phyloP scores from a whole-genome alignment of 2,888 invertebrate genomes.

The Scaptomyza flava region DNA sequence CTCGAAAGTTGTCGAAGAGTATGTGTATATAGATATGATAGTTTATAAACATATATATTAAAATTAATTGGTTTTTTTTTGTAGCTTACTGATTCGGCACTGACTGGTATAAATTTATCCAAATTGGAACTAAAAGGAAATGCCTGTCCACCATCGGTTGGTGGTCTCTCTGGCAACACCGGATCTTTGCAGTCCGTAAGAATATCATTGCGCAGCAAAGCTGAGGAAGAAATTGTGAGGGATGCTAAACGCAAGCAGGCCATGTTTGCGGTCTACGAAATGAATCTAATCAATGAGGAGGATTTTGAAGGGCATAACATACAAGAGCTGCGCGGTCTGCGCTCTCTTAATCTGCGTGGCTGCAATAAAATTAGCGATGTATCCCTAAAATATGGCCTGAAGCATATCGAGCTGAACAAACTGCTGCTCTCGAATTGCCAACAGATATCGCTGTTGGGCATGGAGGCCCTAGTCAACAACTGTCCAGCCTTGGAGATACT shows the following conservation, averaged over 20 bases:
- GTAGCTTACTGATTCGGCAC: constrained; percentile 87
- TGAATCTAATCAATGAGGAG: constrained; percentile 75
- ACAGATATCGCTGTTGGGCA: constrained; percentile 88
- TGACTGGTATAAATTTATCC: constrained; percentile 87
- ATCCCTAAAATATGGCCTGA: constrained; percentile 88
- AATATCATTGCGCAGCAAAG: constrained; percentile 88
- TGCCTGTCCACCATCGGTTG: constrained; percentile 59
- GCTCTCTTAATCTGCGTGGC: constrained; percentile 87
- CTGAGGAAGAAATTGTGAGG: constrained; percentile 89
- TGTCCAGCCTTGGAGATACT: constrained; percentile 90
- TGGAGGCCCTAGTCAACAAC: constrained; percentile 87
- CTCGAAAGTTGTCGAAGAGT: constrained; percentile 87
- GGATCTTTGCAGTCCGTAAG: constrained; percentile 71
- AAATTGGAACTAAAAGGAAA: constrained; percentile 67
- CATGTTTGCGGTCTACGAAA: constrained; percentile 87
- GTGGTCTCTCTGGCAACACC: constrained; percentile 4
- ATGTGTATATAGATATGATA: constrained; percentile 20
- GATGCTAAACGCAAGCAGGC: constrained; percentile 88
- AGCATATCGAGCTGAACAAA: constrained; percentile 87
- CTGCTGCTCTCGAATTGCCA: constrained; percentile 89
- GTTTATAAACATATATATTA: background rate
- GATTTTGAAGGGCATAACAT: constrained; percentile 85
- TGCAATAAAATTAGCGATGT: constrained; percentile 90
- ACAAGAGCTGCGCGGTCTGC: constrained; percentile 86
- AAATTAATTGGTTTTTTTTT: background rate